Evolutionary conservation across 2,888 invertebrate species (phyloP), one percentile per base, ranked within the genome.

Genomic region (Branchellion lobata): DNA sequence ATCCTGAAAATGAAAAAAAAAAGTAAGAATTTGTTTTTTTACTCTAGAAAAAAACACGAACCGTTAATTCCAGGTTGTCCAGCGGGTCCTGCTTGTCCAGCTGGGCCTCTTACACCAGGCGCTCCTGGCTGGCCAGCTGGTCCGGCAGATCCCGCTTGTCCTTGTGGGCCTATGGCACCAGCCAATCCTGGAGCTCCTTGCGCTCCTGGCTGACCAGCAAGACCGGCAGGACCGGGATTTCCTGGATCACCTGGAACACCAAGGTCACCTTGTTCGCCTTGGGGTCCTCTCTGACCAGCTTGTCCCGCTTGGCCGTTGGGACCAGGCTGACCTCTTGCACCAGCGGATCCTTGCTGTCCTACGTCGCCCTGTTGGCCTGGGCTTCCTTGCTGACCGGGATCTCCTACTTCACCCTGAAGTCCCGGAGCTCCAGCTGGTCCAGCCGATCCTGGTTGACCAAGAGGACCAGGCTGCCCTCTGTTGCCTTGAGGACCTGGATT

Each of bases 111-210:
- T n/a, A 61, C n/a, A 33, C 78, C 78, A 18, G 68, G 18, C 3
- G 36, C 36, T 40, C 74, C 74, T 18, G 24, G 57, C 27, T 76
- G 68, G 18, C 78, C 78, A 68, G 3, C 68, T 79, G 85, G 85
- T 33, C 82, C 77, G 61, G 84, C 85, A 31, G 40, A 34, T 31
- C 86, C 86, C 24, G 82, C 82, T n/a, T 82, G 79, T 53, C 86
- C 85, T n/a, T 84, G 76, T 1, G 83, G 80, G 78, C 85, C 85
- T 24, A 74, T 74, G 40, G 78, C 77, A 72, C 84, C 61, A 24
- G 61, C n/a, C 21, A 5, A n/a, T 57, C 61, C 84, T 47, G 36
- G 73, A 24, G 18, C 36, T 3, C 73, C 73, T 47, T 69, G 69
- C 2, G 11, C 14, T 33, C 69, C 69, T 69, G 69, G 31, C 21